Percentiles rank a stretch among this genome's conserved stretches.
Evolutionary conservation across 2,113 vertebrate genomes (phyloP).

Genomic region (Rhinolophus sinicus): DNA sequence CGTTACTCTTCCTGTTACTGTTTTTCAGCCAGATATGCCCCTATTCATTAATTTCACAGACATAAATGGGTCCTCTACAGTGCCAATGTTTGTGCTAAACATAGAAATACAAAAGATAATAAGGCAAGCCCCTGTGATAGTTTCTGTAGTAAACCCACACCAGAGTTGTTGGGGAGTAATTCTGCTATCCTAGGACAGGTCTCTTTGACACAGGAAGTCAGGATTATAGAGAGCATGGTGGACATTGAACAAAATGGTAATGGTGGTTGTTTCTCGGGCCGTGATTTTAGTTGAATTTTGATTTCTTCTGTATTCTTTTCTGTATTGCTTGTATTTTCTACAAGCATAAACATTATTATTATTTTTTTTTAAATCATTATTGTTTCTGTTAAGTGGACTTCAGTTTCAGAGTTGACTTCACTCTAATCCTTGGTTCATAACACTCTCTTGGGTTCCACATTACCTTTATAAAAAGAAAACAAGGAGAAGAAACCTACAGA

Average conservation of each 20-base stretch:
- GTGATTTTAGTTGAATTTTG: not conserved
- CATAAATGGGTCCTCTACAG: not conserved
- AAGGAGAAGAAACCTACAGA: not conserved
- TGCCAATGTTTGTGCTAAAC: not conserved
- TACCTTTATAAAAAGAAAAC: constrained; percentile 20
- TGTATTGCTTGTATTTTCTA: not conserved
- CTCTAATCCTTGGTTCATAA: constrained; percentile 4
- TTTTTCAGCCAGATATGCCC: not conserved
- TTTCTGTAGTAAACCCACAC: not conserved
- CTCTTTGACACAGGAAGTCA: not conserved
- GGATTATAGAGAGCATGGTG: not conserved
- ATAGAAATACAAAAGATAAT: not conserved
- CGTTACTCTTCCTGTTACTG: not conserved
- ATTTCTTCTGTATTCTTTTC: not conserved
- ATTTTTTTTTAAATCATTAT: not conserved
- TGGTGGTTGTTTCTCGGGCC: not conserved
- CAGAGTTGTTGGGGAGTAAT: not conserved
- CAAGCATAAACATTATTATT: not conserved
- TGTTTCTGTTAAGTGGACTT: not conserved
- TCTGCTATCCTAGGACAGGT: not conserved
- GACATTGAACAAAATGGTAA: not conserved
- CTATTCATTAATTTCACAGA: not conserved
- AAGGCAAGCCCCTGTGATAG: not conserved
- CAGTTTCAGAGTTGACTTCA: not conserved
- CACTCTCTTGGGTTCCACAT: not conserved